Evolutionary conservation across 2,797 vertebrate genomes (phyloP).

Genomic region (Pangasius djambal): DNA sequence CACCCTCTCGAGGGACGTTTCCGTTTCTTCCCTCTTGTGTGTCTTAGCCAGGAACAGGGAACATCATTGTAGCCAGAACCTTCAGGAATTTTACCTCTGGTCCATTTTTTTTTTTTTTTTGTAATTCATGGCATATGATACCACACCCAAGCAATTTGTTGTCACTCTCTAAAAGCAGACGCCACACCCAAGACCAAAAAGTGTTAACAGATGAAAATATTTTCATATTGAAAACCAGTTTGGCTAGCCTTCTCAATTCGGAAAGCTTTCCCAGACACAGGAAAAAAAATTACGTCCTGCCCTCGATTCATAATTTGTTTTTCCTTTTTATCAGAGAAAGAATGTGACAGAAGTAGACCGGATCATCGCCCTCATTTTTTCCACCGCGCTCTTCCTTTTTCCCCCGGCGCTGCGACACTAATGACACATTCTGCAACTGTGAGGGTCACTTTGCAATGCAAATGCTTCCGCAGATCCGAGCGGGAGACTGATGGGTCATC

Average conservation of each 20-base stretch:
- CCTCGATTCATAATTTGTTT: not conserved
- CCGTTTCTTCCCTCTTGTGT: constrained; percentile 11
- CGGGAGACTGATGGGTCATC: not conserved
- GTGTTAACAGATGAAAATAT: constrained; percentile 34
- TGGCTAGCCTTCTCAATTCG: not conserved
- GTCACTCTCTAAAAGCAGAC: constrained; percentile 34
- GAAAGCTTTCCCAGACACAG: not conserved
- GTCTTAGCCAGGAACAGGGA: not conserved
- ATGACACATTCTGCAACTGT: constrained; percentile 11
- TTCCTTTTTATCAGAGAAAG: not conserved
- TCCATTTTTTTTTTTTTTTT: not conserved
- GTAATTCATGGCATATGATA: constrained; percentile 22
- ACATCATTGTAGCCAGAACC: constrained; percentile 21
- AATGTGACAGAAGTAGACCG: constrained; percentile 1
- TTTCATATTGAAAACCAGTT: constrained; percentile 37
- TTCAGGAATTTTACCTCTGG: constrained; percentile 47
- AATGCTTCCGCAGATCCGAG: constrained; percentile 3
- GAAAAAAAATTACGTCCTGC: not conserved
- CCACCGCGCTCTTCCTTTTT: not conserved
- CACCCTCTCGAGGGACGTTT: not conserved
- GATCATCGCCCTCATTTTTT: not conserved
- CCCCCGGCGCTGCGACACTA: not conserved
- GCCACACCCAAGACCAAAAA: constrained; percentile 40
- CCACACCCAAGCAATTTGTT: constrained; percentile 52
- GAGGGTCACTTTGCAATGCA: constrained; percentile 8